phyloP scores from a whole-genome alignment of 1,140 invertebrate species.

The Caerostris darwini region DNA sequence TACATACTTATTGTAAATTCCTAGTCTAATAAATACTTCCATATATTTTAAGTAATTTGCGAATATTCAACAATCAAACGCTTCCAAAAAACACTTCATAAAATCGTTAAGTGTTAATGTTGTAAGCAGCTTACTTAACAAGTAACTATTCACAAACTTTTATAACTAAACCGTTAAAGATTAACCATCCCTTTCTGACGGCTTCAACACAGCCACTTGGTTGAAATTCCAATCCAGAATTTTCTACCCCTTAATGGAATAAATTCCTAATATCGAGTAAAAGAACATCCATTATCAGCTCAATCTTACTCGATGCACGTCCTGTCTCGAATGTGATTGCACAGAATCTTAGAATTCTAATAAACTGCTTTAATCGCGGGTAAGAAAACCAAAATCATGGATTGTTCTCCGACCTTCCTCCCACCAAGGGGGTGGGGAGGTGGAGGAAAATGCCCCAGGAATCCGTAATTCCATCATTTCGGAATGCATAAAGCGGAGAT shows the following conservation, averaged over 20 bases:
- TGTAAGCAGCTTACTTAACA: no score
- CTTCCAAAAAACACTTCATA: no score
- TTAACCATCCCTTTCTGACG: no score
- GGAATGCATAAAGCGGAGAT: conserved; percentile 66
- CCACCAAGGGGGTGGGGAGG: background rate
- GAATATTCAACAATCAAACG: no score
- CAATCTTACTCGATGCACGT: background rate
- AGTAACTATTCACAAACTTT: no score
- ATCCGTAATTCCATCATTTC: conserved; percentile 59
- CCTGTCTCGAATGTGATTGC: background rate
- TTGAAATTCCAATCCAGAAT: background rate
- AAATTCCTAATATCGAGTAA: background rate
- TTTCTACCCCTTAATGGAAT: background rate
- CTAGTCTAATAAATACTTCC: no score
- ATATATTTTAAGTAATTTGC: no score
- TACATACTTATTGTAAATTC: no score
- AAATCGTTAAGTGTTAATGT: no score
- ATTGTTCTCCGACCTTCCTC: background rate
- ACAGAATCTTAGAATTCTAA: background rate
- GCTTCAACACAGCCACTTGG: background rate
- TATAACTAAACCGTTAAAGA: no score
- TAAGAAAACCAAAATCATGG: background rate
- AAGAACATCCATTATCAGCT: background rate
- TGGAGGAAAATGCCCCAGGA: conserved; percentile 38
- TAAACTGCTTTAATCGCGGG: conserved; percentile 11